These are phyloP conservation scores for Bombycilla garrulus DNA, from an alignment of 2,113 vertebrate species.

Conservation along the genomic window DNA sequence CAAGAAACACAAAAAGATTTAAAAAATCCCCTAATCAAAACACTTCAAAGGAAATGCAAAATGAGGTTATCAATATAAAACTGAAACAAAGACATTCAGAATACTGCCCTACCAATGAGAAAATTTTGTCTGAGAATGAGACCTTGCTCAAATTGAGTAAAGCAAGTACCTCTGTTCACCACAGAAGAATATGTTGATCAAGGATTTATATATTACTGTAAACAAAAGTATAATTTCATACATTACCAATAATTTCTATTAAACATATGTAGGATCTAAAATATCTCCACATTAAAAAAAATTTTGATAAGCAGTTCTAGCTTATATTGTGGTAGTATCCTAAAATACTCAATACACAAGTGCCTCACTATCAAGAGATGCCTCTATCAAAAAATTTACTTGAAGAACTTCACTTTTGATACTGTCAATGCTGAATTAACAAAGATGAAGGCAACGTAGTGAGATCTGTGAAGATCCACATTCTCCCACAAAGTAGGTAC, in stretches of 20 bases:
- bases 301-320: neutral
- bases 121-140: neutral
- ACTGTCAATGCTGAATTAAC: neutral
- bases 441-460: neutral
- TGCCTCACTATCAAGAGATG: neutral
- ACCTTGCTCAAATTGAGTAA: neutral
- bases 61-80: neutral
- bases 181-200: neutral
- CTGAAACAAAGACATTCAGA: neutral
- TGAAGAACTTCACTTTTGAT: neutral
- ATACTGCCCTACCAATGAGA: neutral
- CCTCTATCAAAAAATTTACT: neutral
- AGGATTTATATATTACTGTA: neutral
- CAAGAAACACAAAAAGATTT: neutral
- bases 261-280: neutral
- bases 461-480: neutral
- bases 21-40: neutral
- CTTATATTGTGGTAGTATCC: neutral
- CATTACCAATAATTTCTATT: neutral
- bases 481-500: neutral
- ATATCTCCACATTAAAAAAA: neutral
- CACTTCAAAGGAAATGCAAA: neutral
- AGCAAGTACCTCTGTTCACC: neutral
- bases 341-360: neutral
- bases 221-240: neutral